Conservation (phyloP, 2,113 vertebrate genomes). For the Bubo blakistoni region DNA sequence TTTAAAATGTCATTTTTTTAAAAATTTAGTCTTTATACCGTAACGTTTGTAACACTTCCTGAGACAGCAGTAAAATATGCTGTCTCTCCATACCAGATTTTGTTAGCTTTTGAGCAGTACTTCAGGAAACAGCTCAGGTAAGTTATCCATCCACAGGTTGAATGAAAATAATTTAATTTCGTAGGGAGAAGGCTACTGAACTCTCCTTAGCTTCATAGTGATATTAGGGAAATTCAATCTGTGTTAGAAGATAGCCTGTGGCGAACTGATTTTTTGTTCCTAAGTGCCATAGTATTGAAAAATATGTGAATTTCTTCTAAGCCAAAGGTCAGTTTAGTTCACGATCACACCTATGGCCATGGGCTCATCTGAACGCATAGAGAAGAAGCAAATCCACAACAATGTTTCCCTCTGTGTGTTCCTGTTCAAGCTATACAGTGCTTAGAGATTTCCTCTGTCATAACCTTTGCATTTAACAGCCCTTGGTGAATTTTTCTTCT, state of each 20-base stretch:
- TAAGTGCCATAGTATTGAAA: not conserved
- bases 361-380: not conserved
- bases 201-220: slow-evolving; percentile 22
- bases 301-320: slow-evolving; percentile 14
- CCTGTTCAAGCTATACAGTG: not conserved
- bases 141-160: slow-evolving; percentile 10
- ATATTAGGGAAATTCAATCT: slow-evolving; percentile 56
- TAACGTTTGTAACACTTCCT: not conserved
- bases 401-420: not conserved
- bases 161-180: slow-evolving; percentile 42
- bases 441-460: not conserved
- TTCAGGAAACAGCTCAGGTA: slow-evolving; percentile 2
- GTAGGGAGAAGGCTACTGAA: slow-evolving; percentile 18
- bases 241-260: slow-evolving; percentile 23
- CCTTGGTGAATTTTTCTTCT: not conserved
- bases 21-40: not conserved
- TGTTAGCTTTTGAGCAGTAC: not conserved
- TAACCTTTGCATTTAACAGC: not conserved
- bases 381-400: not conserved
- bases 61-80: not conserved
- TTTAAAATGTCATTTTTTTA: not conserved
- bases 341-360: not conserved
- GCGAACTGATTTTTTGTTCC: slow-evolving; percentile 36
- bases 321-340: slow-evolving; percentile 31
- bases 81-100: not conserved